A percentile compares a stretch with the other conserved stretches of the same genome.
phyloP scores from a whole-genome alignment of 2,888 invertebrate genomes.

The Trichogramma dendrolimi region DNA sequence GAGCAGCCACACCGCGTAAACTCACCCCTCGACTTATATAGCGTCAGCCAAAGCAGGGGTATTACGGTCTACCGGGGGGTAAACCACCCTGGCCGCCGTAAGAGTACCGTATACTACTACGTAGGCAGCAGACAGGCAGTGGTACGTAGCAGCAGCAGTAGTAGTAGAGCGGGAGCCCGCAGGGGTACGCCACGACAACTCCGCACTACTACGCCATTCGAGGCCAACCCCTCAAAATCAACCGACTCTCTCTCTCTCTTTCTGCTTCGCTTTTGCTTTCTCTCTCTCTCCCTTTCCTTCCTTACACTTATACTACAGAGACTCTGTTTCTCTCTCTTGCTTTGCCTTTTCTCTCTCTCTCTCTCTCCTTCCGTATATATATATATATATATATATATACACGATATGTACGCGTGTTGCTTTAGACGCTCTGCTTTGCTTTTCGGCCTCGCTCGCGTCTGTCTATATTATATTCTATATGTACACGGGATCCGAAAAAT shows the following conservation, averaged over 20 bases:
- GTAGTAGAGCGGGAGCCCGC: constrained; percentile 47
- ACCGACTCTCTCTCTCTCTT: constrained; percentile 38
- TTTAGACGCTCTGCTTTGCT: no score
- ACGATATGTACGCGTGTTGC: no score
- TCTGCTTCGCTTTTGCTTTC: not conserved
- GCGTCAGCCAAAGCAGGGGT: constrained; percentile 28
- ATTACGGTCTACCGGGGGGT: constrained; percentile 41
- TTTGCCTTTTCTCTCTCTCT: not conserved
- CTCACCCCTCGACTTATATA: constrained; percentile 28
- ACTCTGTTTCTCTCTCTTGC: not conserved
- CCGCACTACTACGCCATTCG: constrained; percentile 36
- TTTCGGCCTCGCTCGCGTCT: no score
- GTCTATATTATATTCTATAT: no score
- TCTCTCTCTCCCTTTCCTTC: not conserved
- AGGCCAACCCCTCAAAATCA: constrained; percentile 52
- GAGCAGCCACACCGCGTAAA: constrained; percentile 3
- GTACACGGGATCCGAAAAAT: no score
- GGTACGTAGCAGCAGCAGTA: constrained; percentile 44
- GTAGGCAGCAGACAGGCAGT: no score
- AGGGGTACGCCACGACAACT: constrained; percentile 52
- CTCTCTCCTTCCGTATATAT: no score
- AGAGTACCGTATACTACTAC: constrained; percentile 38
- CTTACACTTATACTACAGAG: no score
- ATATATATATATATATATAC: no score
- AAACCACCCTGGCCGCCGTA: constrained; percentile 41